phyloP scores from a whole-genome alignment of 2,888 invertebrate genomes.

The Eilema sororculum region DNA sequence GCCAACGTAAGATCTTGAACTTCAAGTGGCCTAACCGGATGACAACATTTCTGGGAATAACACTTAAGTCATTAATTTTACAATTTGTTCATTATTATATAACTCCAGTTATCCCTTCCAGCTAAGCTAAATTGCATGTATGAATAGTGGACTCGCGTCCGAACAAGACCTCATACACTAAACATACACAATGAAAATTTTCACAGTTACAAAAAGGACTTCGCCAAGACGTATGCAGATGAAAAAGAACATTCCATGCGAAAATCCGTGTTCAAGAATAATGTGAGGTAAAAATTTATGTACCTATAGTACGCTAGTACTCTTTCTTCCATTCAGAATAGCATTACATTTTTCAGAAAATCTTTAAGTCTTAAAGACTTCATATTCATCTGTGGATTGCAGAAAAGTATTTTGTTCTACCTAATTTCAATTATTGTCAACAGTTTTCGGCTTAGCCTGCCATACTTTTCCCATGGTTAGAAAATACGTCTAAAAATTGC shows the following conservation, averaged over 20 bases:
- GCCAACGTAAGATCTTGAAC: no score
- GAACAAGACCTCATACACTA: not conserved
- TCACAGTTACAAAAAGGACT: conserved; percentile 39
- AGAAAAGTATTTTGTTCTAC: no score
- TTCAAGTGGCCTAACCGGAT: no score
- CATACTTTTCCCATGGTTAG: not conserved
- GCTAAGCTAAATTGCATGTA: no score
- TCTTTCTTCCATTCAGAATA: no score
- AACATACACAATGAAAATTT: not conserved
- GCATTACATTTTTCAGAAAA: not conserved
- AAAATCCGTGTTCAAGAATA: conserved; percentile 37
- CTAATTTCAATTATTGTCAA: not conserved
- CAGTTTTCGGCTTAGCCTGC: not conserved
- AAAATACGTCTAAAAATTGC: not conserved
- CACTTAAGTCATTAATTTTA: no score
- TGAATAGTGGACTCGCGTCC: no score
- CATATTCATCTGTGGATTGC: no score
- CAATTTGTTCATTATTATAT: no score
- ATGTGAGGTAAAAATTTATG: conserved; percentile 44
- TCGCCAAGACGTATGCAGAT: conserved; percentile 31
- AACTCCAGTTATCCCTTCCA: no score
- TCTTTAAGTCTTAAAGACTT: not conserved
- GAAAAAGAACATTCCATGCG: conserved; percentile 35
- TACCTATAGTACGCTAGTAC: no score
- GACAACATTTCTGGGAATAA: no score